Evolutionary conservation across 2,797 vertebrate species (phyloP), one percentile per base, ranked within the genome.

Genomic region (Dermochelys coriacea): DNA sequence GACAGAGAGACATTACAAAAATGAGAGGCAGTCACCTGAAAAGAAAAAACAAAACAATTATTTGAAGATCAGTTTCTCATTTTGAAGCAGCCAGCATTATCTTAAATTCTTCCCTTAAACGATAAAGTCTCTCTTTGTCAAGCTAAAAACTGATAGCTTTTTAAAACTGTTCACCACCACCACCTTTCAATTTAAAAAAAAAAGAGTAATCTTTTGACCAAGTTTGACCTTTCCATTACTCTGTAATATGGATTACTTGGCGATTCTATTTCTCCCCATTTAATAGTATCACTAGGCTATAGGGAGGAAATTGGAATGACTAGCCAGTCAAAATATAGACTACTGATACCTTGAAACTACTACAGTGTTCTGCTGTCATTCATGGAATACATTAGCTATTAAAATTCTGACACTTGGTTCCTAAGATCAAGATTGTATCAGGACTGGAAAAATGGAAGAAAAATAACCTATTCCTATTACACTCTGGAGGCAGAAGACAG

Each of bases 181-280:
- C 34, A 12, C n/a, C 89, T 86, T 87, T 77, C 61, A 92, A n/a
- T 68, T 89, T 94, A 93, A 92, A 89, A 31, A 82, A n/a, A 89
- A 93, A 80, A 34, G 1, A 84, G 3, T 37, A 54, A 12, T 5
- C 11, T 87, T 94, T 96, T 88, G 84, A 94, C 34, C 51, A 75
- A 29, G 15, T 85, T 78, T 85, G 34, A 87, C 15, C 1, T 89
- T 93, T 93, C 82, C 80, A 23, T 93, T 86, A 81, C 12, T 84
- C 79, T 57, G 15, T 61, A 79, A 49, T 64, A 10, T n/a, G 37
- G 9, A 55, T 64, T 80, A 75, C 79, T 45, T 78, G 71, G n/a
- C 31, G 4, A 8, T 15, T 75, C 49, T 86, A 23, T n/a, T 88
- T 91, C 54, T 87, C 87, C 34, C 8, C 91, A 55, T 45, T 89